Evolutionary conservation across 2,113 vertebrate species (phyloP), one percentile per base, ranked within the genome.

Genomic region (Recurvirostra avosetta): DNA sequence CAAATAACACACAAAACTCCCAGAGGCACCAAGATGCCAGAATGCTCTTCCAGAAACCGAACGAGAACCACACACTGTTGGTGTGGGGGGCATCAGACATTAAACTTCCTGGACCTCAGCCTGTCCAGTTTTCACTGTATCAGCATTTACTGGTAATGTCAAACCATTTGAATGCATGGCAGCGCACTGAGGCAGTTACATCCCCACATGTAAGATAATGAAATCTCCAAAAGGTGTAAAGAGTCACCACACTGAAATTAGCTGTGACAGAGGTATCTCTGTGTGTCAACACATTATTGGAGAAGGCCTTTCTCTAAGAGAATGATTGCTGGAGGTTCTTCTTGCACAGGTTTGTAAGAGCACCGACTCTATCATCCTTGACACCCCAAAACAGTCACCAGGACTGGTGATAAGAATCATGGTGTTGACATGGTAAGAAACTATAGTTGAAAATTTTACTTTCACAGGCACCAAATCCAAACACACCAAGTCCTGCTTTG

Each of bases 11-110:
- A 8, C 50, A 78, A 43, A 84, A 36, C 22, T 63, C 27, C 32
- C 22, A 34, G 27, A 34, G 29, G 12, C n/a, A 41, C 25, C 0
- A 0, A 74, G 41, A 81, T n/a, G 19, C 9, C 41, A 62, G 7
- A 83, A 56, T 0, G 0, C 15, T 87, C 30, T 50, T 90, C n/a
- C 9, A 38, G 27, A 90, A 92, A 32, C 43, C 29, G 36, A 61
- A 49, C 0, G 2, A 71, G 29, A 77, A 61, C 12, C 20, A 2
- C 17, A 34, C 8, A 6, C 38, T 30, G 16, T 3, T 73, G n/a
- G 19, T 27, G 32, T 26, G 38, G 19, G n/a, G 58, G 30, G 77
- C 27, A 29, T 13, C 17, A 65, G 13, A 58, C 3, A 41, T 20
- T 20, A 34, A 41, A 65, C 12, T 61, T n/a, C 22, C n/a, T 6